Conservation (phyloP, 1,140 invertebrate genomes). For the Tetramorium parvispinum region DNA sequence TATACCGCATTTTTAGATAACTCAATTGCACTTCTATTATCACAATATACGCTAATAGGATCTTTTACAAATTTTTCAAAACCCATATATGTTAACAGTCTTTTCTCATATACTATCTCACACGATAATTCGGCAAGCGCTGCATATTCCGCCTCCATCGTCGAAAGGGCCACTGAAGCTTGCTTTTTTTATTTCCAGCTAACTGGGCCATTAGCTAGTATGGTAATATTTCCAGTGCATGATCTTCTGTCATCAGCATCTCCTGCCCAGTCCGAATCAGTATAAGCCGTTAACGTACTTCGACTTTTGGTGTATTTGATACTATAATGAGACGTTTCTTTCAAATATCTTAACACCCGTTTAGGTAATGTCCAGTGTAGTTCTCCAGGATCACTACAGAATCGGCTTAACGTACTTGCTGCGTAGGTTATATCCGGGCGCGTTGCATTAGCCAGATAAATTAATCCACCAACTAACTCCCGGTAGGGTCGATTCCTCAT, state of each 20-base stretch:
- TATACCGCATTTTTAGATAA: constrained; percentile 77
- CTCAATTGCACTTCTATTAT: constrained; percentile 80
- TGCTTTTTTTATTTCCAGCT: constrained; percentile 60
- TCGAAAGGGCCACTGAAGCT: constrained; percentile 61
- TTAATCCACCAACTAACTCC: not conserved
- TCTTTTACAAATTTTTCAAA: not conserved
- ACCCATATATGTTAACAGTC: constrained; percentile 61
- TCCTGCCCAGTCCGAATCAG: constrained; percentile 67
- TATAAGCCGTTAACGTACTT: constrained; percentile 44
- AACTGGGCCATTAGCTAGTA: constrained; percentile 25
- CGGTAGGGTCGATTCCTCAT: constrained; percentile 7
- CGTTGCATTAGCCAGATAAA: constrained; percentile 17
- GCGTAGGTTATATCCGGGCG: not conserved
- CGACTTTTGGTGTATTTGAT: constrained; percentile 46
- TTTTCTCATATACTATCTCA: constrained; percentile 77
- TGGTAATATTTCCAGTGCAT: constrained; percentile 59
- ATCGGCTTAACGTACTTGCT: not conserved
- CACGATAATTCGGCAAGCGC: constrained; percentile 74
- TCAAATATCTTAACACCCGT: constrained; percentile 72
- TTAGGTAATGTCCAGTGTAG: constrained; percentile 68
- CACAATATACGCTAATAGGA: constrained; percentile 52
- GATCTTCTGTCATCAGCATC: constrained; percentile 67
- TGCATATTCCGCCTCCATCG: constrained; percentile 83
- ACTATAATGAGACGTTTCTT: constrained; percentile 57
- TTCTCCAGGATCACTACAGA: constrained; percentile 14